Evolutionary conservation across 2,797 vertebrate species (phyloP).

Genomic region (Premnoplex brunnescens): DNA sequence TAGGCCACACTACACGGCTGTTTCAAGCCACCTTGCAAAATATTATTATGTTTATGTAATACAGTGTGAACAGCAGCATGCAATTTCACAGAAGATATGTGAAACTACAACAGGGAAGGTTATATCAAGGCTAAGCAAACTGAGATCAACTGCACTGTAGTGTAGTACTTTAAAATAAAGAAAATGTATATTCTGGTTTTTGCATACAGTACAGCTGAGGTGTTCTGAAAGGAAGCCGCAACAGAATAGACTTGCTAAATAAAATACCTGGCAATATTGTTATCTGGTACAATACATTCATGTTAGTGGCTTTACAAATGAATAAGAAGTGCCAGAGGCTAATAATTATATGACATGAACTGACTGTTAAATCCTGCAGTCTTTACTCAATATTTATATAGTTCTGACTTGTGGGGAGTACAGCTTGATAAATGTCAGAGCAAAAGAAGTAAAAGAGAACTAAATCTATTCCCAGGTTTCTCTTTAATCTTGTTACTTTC

Average conservation of each 20-base stretch:
- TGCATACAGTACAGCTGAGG: background rate
- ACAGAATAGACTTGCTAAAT: slow-evolving; percentile 32
- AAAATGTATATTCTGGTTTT: background rate
- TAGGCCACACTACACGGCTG: background rate
- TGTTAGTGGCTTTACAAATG: slow-evolving; percentile 49
- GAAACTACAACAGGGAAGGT: background rate
- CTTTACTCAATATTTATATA: slow-evolving; percentile 60
- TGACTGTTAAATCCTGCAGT: slow-evolving; percentile 40
- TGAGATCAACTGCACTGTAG: background rate
- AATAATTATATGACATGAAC: slow-evolving; percentile 54
- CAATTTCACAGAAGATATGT: background rate
- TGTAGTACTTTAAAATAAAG: background rate
- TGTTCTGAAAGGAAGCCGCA: slow-evolving; percentile 17
- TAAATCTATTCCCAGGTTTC: slow-evolving; percentile 31
- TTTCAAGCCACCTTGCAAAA: background rate
- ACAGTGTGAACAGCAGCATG: background rate
- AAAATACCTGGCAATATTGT: slow-evolving; percentile 45
- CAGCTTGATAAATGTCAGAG: slow-evolving; percentile 40
- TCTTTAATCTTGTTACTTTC: slow-evolving; percentile 41
- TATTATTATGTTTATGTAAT: background rate
- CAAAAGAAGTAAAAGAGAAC: slow-evolving; percentile 30
- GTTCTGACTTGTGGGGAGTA: slow-evolving; percentile 33
- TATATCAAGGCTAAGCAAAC: background rate
- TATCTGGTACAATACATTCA: slow-evolving; percentile 31
- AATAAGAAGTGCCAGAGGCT: slow-evolving; percentile 43